Conservation (phyloP, 2,113 vertebrate genomes). For the Oxyruncus cristatus region DNA sequence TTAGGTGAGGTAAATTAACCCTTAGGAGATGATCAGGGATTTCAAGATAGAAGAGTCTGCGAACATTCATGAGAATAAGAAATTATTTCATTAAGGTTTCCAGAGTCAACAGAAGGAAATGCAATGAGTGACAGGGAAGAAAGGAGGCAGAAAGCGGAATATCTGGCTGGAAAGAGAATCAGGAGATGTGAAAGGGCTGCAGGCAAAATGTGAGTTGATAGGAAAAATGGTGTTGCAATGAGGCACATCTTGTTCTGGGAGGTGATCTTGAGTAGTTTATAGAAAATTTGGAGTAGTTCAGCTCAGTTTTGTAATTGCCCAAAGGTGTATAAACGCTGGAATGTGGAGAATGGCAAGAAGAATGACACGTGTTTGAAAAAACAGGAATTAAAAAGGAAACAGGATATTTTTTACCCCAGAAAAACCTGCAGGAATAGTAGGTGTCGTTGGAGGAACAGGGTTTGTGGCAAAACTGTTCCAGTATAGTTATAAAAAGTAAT, state of each 20-base stretch:
- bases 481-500: not conserved
- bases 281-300: not conserved
- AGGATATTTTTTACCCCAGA: not conserved
- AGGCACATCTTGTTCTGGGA: not conserved
- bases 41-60: not conserved
- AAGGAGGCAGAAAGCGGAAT: not conserved
- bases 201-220: not conserved
- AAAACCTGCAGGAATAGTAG: not conserved
- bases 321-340: not conserved
- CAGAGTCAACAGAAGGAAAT: not conserved
- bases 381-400: not conserved
- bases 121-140: not conserved
- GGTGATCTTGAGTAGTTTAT: not conserved
- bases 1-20: not conserved
- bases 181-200: not conserved
- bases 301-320: not conserved
- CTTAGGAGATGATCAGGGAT: not conserved
- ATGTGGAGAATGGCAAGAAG: not conserved
- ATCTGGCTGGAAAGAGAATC: not conserved
- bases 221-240: not conserved
- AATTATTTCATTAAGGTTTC: fast-evolving
- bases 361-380: not conserved
- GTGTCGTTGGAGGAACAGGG: not conserved
- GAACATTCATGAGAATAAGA: not conserved
- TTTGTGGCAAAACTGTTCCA: not conserved